phyloP scores from a whole-genome alignment of 2,113 vertebrate genomes.

The Silurus glanis region DNA sequence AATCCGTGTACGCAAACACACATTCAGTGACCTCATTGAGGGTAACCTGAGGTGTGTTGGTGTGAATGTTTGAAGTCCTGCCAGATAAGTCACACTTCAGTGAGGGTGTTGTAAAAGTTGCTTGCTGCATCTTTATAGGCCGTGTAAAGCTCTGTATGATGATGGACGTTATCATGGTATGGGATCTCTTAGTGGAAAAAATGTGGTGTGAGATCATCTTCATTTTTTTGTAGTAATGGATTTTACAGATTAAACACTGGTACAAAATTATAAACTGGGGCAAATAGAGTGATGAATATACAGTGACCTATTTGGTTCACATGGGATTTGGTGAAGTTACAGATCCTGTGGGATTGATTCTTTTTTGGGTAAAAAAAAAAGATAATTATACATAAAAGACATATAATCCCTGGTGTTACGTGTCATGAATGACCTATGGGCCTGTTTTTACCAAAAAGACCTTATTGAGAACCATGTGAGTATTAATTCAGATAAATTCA shows the following conservation, averaged over 20 bases:
- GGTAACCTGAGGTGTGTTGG: slow-evolving; percentile 25
- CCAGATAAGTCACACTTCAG: slow-evolving; percentile 34
- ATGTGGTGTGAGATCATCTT: neutral
- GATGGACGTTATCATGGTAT: neutral
- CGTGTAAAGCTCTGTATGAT: neutral
- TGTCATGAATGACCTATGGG: neutral
- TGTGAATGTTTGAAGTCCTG: slow-evolving; percentile 46
- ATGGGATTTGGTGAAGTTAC: neutral
- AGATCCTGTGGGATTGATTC: neutral
- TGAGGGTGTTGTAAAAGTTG: slow-evolving; percentile 19
- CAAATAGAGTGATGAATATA: neutral
- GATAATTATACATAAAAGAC: neutral
- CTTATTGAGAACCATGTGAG: neutral
- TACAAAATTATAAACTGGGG: neutral
- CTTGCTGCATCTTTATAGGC: neutral
- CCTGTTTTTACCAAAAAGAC: neutral
- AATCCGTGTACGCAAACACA: slow-evolving; percentile 28
- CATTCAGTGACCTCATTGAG: neutral
- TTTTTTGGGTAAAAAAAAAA: neutral
- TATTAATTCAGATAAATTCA: neutral
- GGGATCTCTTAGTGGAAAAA: neutral
- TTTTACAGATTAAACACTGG: neutral
- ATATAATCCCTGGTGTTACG: neutral
- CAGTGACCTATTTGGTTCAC: neutral
- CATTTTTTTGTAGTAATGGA: neutral